These are phyloP conservation scores for Aphelinus atriplicis DNA, from an alignment of 1,140 invertebrate genomes.

Conservation along the genomic window DNA sequence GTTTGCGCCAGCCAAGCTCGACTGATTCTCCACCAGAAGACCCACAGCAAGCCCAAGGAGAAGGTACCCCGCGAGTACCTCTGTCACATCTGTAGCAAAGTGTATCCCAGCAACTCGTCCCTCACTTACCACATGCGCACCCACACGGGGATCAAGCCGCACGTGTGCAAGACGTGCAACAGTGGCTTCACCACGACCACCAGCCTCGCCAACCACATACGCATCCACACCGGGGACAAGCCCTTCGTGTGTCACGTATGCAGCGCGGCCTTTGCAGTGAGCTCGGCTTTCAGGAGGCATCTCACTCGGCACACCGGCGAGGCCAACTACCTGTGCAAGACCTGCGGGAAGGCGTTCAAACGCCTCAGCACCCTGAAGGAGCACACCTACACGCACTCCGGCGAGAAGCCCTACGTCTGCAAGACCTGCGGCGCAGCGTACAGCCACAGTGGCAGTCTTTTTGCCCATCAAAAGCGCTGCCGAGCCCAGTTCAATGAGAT, in stretches of 20 bases:
- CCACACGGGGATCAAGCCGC: slow-evolving; percentile 64
- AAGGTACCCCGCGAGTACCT: slow-evolving; percentile 62
- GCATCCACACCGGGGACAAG: slow-evolving; percentile 64
- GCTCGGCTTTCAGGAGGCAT: slow-evolving; percentile 65
- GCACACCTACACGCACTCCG: slow-evolving; percentile 69
- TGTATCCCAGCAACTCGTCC: slow-evolving; percentile 65
- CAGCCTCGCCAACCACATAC: slow-evolving; percentile 62
- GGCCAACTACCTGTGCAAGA: slow-evolving; percentile 69
- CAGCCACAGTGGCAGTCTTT: slow-evolving; percentile 64
- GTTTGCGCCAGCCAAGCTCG: slow-evolving; percentile 63
- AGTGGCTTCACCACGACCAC: slow-evolving; percentile 65
- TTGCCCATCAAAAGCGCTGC: slow-evolving; percentile 66
- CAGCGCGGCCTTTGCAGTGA: slow-evolving; percentile 64
- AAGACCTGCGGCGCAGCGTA: slow-evolving; percentile 68
- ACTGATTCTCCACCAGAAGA: slow-evolving; percentile 60
- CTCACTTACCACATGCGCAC: slow-evolving; percentile 66
- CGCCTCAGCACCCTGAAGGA: slow-evolving; percentile 69
- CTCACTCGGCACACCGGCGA: slow-evolving; percentile 71
- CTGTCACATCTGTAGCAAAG: slow-evolving; percentile 65
- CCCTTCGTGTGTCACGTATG: slow-evolving; percentile 65
- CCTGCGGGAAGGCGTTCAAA: slow-evolving; percentile 74
- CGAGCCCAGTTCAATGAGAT: slow-evolving; percentile 59
- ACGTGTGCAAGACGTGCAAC: slow-evolving; percentile 65
- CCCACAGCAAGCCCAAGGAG: slow-evolving; percentile 63
- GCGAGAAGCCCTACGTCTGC: slow-evolving; percentile 69